Conservation (phyloP, 1,140 invertebrate genomes). For the Venturia canescens region DNA sequence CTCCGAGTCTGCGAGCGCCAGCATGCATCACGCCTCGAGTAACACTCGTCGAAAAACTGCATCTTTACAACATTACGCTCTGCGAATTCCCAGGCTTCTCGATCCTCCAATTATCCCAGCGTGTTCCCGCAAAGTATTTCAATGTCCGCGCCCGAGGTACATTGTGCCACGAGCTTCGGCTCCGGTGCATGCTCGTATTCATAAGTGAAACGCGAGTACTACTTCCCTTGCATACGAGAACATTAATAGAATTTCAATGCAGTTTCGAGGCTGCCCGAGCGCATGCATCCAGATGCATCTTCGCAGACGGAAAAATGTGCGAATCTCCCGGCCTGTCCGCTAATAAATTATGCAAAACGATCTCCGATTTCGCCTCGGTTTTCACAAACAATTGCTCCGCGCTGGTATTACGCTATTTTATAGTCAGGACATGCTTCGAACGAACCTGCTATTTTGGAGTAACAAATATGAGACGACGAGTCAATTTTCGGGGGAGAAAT, state of each 20-base stretch:
- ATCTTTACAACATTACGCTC: too few species aligned
- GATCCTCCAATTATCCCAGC: not conserved
- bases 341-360: not conserved
- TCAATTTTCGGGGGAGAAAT: too few species aligned
- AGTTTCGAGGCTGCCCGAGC: not conserved
- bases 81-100: not conserved
- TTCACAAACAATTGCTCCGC: not conserved
- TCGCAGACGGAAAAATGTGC: not conserved
- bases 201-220: not conserved
- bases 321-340: not conserved
- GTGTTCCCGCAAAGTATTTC: not conserved
- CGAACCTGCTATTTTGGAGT: too few species aligned
- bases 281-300: not conserved
- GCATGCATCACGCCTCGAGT: too few species aligned
- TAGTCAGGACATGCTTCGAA: too few species aligned
- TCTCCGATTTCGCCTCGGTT: not conserved
- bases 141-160: not conserved
- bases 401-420: too few species aligned
- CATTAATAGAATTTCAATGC: constrained; percentile 4
- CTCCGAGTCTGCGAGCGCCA: too few species aligned
- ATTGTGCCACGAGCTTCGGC: not conserved
- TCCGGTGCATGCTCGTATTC: not conserved
- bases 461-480: too few species aligned
- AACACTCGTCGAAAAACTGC: too few species aligned
- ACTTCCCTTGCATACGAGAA: not conserved